These are phyloP conservation scores for Falco peregrinus DNA, from an alignment of 2,797 vertebrate species.

Conservation along the genomic window DNA sequence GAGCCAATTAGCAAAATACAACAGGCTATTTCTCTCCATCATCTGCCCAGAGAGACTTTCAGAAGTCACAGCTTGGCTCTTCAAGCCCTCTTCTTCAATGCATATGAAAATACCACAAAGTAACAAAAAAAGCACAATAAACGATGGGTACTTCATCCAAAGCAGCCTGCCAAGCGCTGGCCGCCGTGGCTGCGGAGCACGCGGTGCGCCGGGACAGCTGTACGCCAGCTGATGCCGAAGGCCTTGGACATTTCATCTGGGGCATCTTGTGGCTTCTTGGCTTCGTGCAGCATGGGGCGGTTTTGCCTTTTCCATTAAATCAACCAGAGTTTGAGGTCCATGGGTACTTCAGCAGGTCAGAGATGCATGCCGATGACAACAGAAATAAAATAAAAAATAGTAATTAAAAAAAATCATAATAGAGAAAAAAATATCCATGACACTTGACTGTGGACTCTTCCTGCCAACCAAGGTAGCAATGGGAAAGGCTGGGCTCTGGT, in stretches of 20 bases:
- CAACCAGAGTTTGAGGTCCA: neutral
- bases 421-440: neutral
- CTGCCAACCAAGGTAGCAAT: neutral
- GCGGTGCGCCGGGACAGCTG: rapidly evolving
- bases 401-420: neutral
- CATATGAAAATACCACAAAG: neutral
- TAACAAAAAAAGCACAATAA: neutral
- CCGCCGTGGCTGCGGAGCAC: neutral
- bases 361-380: neutral
- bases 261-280: neutral
- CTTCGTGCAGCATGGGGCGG: rapidly evolving
- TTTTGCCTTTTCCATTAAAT: neutral
- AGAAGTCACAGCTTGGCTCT: neutral
- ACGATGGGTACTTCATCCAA: neutral
- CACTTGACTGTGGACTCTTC: neutral
- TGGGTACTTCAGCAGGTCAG: neutral
- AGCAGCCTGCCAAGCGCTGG: neutral
- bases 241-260: rapidly evolving
- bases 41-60: neutral
- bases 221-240: neutral
- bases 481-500: neutral
- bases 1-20: neutral
- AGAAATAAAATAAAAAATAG: neutral
- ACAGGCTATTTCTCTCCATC: neutral
- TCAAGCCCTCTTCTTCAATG: neutral